These are phyloP conservation scores for Procambarus clarkii DNA, from an alignment of 1,140 invertebrate species.

Conservation along the genomic window DNA sequence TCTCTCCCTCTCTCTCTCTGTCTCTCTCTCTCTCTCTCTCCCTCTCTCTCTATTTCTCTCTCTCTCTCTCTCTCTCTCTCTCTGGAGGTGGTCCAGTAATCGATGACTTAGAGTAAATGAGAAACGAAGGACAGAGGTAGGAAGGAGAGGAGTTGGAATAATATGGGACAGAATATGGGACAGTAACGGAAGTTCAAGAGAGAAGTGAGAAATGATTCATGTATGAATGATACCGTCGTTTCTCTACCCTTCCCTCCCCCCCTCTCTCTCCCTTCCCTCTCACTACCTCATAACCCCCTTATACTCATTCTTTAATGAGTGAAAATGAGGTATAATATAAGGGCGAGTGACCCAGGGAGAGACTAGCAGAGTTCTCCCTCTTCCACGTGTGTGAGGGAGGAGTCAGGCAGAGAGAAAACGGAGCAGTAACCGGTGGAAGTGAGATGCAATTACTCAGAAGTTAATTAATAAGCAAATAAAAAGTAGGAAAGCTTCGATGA, in stretches of 20 bases:
- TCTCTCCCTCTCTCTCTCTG: too few relatives aligned
- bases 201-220: too few relatives aligned
- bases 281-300: background rate
- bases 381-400: background rate
- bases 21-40: background rate
- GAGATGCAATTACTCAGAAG: constrained; percentile 11
- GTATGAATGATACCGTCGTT: too few relatives aligned
- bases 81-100: too few relatives aligned
- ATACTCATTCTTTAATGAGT: background rate
- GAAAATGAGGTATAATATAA: background rate
- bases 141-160: too few relatives aligned
- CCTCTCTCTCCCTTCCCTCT: background rate
- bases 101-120: too few relatives aligned
- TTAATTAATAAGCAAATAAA: constrained; percentile 22
- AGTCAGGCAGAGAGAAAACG: background rate
- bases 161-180: too few relatives aligned
- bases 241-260: background rate
- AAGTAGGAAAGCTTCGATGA: constrained; percentile 4
- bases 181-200: too few relatives aligned
- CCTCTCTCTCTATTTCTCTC: background rate
- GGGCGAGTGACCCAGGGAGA: background rate
- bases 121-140: too few relatives aligned
- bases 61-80: too few relatives aligned
- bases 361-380: background rate
- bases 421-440: background rate